Evolutionary conservation across 2,888 invertebrate species (phyloP).

Genomic region (Drosophila testacea): DNA sequence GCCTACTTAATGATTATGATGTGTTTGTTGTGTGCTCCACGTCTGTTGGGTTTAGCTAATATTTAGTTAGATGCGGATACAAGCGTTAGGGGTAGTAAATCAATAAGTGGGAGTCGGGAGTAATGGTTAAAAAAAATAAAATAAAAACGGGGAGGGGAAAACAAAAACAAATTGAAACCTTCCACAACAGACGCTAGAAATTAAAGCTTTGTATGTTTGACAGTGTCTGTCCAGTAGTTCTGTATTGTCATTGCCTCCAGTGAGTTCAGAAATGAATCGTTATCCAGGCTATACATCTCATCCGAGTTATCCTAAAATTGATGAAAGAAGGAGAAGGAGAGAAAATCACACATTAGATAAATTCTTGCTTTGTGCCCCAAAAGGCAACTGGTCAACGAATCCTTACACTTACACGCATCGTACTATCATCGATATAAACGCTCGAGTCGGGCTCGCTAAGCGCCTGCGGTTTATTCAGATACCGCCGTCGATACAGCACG

Average conservation of each 20-base stretch:
- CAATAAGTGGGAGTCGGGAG: background rate
- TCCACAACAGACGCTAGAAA: conserved; percentile 34
- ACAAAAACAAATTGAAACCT: conserved; percentile 4
- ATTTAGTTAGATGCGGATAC: background rate
- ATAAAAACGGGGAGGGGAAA: background rate
- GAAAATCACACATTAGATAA: background rate
- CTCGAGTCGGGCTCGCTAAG: conserved; percentile 94
- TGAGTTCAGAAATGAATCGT: conserved; percentile 96
- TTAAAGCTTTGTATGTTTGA: conserved; percentile 95
- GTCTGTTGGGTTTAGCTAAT: conserved; percentile 2
- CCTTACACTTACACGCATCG: conserved; percentile 89
- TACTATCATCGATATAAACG: conserved; percentile 94
- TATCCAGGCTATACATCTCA: conserved; percentile 97
- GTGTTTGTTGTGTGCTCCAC: conserved; percentile 32
- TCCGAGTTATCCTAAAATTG: conserved; percentile 93
- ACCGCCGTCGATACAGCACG: conserved; percentile 89
- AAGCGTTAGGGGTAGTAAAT: background rate
- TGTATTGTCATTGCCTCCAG: conserved; percentile 97
- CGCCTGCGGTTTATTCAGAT: conserved; percentile 93
- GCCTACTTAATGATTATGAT: conserved; percentile 56
- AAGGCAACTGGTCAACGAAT: conserved; percentile 80
- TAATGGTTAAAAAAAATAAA: background rate
- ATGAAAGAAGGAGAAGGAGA: background rate
- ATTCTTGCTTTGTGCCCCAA: background rate
- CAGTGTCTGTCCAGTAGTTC: conserved; percentile 96